Conservation (phyloP, 1,140 invertebrate species). For the Oncopodura yosiiana region DNA sequence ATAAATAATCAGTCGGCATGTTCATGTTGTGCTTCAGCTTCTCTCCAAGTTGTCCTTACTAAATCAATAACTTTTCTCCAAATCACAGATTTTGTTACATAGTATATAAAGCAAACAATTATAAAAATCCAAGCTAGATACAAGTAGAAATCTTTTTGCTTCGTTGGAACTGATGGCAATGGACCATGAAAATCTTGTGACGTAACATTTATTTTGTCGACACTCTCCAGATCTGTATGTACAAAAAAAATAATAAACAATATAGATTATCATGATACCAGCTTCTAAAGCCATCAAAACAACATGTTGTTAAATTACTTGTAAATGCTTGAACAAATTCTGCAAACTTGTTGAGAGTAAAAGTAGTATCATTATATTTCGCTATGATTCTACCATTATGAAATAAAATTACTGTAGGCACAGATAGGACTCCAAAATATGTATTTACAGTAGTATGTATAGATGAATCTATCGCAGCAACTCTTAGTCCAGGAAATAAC, state of each 20-base stretch:
- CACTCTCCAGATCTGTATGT: slow-evolving; percentile 49
- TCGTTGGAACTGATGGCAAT: slow-evolving; percentile 57
- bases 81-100: slow-evolving; percentile 63
- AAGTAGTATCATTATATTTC: slow-evolving; percentile 75
- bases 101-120: slow-evolving; percentile 60
- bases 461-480: slow-evolving; percentile 81
- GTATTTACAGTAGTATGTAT: slow-evolving; percentile 66
- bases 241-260: not conserved
- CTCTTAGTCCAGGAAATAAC: slow-evolving; percentile 72
- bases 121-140: slow-evolving; percentile 79
- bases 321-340: slow-evolving; percentile 73
- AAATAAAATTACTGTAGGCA: slow-evolving; percentile 83
- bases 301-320: slow-evolving; percentile 41
- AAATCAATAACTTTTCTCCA: slow-evolving; percentile 73
- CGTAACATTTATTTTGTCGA: slow-evolving; percentile 55
- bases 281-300: no score
- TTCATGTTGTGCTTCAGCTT: slow-evolving; percentile 69
- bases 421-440: slow-evolving; percentile 84
- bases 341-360: slow-evolving; percentile 66
- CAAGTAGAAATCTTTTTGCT: slow-evolving; percentile 70
- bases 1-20: slow-evolving; percentile 48
- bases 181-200: slow-evolving; percentile 70
- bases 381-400: slow-evolving; percentile 80
- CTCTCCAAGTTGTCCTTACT: slow-evolving; percentile 76
- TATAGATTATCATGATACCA: no score